Evolutionary conservation across 2,888 invertebrate species (phyloP).

Genomic region (Danaus chrysippus): DNA sequence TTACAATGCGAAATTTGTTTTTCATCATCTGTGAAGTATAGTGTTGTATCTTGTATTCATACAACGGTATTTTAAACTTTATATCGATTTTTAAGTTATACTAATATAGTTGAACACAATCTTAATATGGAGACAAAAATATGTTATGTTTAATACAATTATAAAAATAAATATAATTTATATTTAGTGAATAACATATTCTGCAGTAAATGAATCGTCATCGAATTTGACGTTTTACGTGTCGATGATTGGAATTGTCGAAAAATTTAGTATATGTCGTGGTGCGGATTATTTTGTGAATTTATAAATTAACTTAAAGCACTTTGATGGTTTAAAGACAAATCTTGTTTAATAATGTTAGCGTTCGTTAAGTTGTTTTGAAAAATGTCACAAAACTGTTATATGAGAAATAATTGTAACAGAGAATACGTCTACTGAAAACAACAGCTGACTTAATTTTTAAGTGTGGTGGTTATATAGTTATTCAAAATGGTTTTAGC

Average conservation of each 20-base stretch:
- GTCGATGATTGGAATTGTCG: constrained; percentile 28
- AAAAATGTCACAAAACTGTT: constrained; percentile 30
- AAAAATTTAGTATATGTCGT: constrained; percentile 19
- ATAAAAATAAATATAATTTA: not conserved
- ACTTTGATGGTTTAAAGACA: constrained; percentile 6
- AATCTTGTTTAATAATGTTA: not conserved
- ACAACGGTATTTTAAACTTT: not conserved
- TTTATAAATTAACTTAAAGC: constrained; percentile 5
- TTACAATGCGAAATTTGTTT: constrained; percentile 67
- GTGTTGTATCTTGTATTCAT: not conserved
- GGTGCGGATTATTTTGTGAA: constrained; percentile 14
- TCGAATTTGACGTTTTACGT: constrained; percentile 32
- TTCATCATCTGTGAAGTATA: constrained; percentile 23
- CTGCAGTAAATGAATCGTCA: constrained; percentile 5
- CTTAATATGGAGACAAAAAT: not conserved
- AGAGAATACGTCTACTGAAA: constrained; percentile 16
- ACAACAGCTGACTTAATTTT: constrained; percentile 25
- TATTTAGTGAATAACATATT: not conserved
- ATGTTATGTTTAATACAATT: not conserved
- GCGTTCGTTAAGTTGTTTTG: constrained; percentile 10
- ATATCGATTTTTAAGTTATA: not conserved
- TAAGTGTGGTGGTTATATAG: constrained; percentile 28
- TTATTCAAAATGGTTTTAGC: constrained; percentile 96
- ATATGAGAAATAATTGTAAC: constrained; percentile 12
- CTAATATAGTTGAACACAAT: no score